A percentile compares a stretch with the other conserved stretches of the same genome.
These are phyloP conservation scores for Limnephilus marmoratus DNA, from an alignment of 2,888 invertebrate species.

Conservation along the genomic window DNA sequence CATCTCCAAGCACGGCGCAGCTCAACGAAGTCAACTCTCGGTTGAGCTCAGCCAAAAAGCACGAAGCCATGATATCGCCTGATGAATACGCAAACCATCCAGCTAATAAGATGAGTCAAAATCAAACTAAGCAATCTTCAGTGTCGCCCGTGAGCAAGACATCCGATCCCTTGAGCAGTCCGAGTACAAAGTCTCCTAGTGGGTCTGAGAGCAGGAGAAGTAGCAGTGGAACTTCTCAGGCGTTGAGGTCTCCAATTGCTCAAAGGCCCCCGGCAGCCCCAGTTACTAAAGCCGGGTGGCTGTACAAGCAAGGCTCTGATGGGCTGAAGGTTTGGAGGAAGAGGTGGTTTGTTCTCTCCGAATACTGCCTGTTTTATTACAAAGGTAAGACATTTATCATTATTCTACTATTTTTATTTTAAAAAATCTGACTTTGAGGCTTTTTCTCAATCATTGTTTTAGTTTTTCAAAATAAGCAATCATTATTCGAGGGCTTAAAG, in stretches of 20 bases:
- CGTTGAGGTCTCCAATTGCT: slow-evolving; percentile 88
- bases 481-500: no score
- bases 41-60: slow-evolving; percentile 66
- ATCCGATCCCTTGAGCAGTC: slow-evolving; percentile 70
- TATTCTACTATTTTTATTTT: background rate
- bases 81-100: slow-evolving; percentile 59
- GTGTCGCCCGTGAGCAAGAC: slow-evolving; percentile 66
- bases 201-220: slow-evolving; percentile 74
- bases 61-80: slow-evolving; percentile 50
- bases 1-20: slow-evolving; percentile 68
- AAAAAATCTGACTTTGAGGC: no score
- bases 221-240: slow-evolving; percentile 78
- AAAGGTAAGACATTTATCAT: slow-evolving; percentile 81
- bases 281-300: slow-evolving; percentile 91
- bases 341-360: slow-evolving; percentile 95
- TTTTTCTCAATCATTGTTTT: no score
- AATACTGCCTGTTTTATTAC: slow-evolving; percentile 96
- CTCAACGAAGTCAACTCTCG: slow-evolving; percentile 67
- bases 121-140: slow-evolving; percentile 41
- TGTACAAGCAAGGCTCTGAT: slow-evolving; percentile 95
- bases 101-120: slow-evolving; percentile 23
- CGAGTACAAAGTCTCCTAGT: slow-evolving; percentile 74
- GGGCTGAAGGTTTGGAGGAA: slow-evolving; percentile 96
- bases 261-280: slow-evolving; percentile 90
- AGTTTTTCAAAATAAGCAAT: no score